Base-by-base conservation (phyloP, 2,797 vertebrate species). In the Lithobates pipiens region DNA sequence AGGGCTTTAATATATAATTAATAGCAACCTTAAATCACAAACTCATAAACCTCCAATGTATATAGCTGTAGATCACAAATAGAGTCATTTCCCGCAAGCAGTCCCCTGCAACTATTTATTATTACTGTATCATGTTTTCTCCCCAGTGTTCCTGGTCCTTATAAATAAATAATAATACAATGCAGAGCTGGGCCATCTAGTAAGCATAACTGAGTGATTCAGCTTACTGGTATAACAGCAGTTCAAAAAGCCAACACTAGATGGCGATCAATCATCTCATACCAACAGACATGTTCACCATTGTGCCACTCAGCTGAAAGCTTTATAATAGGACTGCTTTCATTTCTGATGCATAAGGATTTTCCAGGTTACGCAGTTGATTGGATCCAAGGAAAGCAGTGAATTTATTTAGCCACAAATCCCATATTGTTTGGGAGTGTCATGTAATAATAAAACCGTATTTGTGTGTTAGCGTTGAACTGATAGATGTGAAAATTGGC, bases 121-220 rank as follows among this genome's bases (percentile, higher is more conserved):
- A 89, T 21, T 74, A 29, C 81, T 67, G 75, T 88, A 32, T 79
- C 79, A 61, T 72, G 39, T 61, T 78, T 21, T 68, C 46, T 88
- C 72, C 36, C 32, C 88, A 91, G 92, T 88, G 90, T 36, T 89
- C 89, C 78, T 92, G 91, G 85, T 90, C 86, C 1, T 89, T 89
- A 23, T 63, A 68, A 1, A n/a, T 80, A 23, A 57, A 88, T 78
- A 79, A 85, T 74, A 27, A 69, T 27, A 50, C 42, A n/a, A 25
- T 32, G 61, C 61, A 44, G 76, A 18, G n/a, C 10, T 15, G 76
- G 76, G n/a, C 61, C 61, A 44, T 13, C 42, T n/a, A 25, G 32
- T 29, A 27, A 25, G n/a, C 32, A 77, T 42, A 27, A 61, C n/a
- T 27, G 61, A 39, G 76, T 39, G 23, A 3, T 18, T 61, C 76